These are phyloP conservation scores for Ophion ventricosus DNA, from an alignment of 2,888 invertebrate genomes.

Conservation along the genomic window DNA sequence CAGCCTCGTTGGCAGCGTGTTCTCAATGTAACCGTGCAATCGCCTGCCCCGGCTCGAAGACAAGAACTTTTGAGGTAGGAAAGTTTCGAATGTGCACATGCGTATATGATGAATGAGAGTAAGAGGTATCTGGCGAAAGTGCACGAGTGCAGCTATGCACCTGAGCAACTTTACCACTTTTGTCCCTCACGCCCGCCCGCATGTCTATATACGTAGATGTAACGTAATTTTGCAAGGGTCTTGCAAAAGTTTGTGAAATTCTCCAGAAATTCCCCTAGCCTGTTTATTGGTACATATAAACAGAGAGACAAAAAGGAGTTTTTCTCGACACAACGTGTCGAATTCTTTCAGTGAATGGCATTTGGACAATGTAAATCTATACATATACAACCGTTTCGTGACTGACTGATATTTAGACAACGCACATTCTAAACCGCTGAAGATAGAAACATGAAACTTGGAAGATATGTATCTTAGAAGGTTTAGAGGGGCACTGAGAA, in stretches of 20 bases:
- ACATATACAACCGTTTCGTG: too few relatives aligned
- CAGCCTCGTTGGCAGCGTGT: too few relatives aligned
- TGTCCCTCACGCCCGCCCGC: not conserved
- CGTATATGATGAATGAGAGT: slow-evolving; percentile 33
- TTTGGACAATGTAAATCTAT: not conserved
- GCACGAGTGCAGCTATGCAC: slow-evolving; percentile 29
- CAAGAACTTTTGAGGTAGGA: too few relatives aligned
- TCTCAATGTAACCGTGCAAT: too few relatives aligned
- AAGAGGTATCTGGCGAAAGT: slow-evolving; percentile 39
- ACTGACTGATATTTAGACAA: too few relatives aligned
- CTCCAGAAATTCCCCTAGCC: slow-evolving; percentile 24
- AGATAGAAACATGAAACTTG: too few relatives aligned
- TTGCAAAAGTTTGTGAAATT: slow-evolving; percentile 37
- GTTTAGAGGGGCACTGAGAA: too few relatives aligned
- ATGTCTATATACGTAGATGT: slow-evolving; percentile 2
- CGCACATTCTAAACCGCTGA: too few relatives aligned
- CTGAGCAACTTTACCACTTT: slow-evolving; percentile 36
- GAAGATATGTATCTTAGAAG: too few relatives aligned
- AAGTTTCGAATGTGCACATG: not conserved
- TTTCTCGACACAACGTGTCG: slow-evolving; percentile 3
- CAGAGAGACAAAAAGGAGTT: not conserved
- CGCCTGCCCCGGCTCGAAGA: too few relatives aligned
- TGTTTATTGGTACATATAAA: not conserved
- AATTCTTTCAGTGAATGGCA: not conserved
- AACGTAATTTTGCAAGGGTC: slow-evolving; percentile 26